These are phyloP conservation scores for Sinocyclocheilus rhinocerous DNA, from an alignment of 2,113 vertebrate species.

Conservation along the genomic window DNA sequence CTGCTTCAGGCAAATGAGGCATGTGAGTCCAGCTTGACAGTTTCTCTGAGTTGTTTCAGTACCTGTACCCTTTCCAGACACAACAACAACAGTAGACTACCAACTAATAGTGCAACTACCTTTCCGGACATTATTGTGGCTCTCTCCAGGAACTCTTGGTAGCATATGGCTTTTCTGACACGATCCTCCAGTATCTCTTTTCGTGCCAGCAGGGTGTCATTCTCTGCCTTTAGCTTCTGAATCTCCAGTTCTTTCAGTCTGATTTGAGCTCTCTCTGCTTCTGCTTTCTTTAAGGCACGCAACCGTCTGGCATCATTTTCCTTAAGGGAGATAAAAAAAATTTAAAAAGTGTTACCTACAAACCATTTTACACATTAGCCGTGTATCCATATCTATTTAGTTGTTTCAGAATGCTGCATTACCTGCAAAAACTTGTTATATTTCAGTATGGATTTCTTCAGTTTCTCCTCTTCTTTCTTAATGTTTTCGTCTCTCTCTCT, in stretches of 20 bases:
- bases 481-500: conserved; percentile 65
- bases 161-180: conserved; percentile 64
- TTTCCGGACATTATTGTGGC: conserved; percentile 75
- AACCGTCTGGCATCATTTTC: conserved; percentile 67
- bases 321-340: conserved; percentile 59
- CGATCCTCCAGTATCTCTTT: conserved; percentile 62
- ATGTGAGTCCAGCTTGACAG: no score
- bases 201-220: conserved; percentile 46
- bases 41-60: no score
- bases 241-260: conserved; percentile 46
- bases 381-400: background rate
- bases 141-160: conserved; percentile 73
- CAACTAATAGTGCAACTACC: conserved; percentile 58
- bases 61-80: no score
- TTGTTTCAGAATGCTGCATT: conserved; percentile 17
- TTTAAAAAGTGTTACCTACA: no score
- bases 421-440: conserved; percentile 77
- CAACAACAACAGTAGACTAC: no score
- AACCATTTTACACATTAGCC: background rate
- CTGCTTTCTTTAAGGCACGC: conserved; percentile 53
- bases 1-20: no score
- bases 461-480: conserved; percentile 58
- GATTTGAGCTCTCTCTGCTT: conserved; percentile 54
- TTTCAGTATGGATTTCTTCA: conserved; percentile 66
- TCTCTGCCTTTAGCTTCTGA: conserved; percentile 59